A percentile compares a stretch with the other conserved stretches of the same genome.
These are phyloP conservation scores for Venusia cambrica DNA, from an alignment of 2,888 invertebrate genomes.

Conservation along the genomic window DNA sequence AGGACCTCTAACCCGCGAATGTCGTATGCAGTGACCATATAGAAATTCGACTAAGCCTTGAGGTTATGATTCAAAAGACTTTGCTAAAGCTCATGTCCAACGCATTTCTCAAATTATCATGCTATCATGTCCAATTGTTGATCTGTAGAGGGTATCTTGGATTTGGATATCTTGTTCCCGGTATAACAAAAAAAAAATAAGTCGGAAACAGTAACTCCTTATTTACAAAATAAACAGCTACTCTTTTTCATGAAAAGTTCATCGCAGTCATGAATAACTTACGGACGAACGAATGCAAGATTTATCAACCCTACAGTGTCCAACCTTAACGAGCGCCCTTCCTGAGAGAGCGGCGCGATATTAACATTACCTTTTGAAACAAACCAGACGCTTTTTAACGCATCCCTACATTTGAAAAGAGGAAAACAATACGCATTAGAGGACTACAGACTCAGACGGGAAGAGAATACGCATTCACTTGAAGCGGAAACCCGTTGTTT, in stretches of 20 bases:
- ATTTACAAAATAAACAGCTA: slow-evolving; percentile 27
- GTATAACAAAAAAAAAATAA: too few species aligned
- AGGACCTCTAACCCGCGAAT: too few species aligned
- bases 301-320: slow-evolving; percentile 43
- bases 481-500: slow-evolving; percentile 71
- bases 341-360: slow-evolving; percentile 31
- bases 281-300: slow-evolving; percentile 40
- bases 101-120: too few species aligned
- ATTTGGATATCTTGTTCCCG: too few species aligned
- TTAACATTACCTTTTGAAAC: slow-evolving; percentile 42
- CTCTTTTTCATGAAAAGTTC: slow-evolving; percentile 30
- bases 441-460: slow-evolving; percentile 36
- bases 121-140: too few species aligned
- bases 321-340: slow-evolving; percentile 42
- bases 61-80: too few species aligned
- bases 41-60: too few species aligned
- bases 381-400: slow-evolving; percentile 50
- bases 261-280: slow-evolving; percentile 39
- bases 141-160: too few species aligned
- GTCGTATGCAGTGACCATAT: too few species aligned
- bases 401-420: slow-evolving; percentile 51
- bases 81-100: too few species aligned
- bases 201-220: too few species aligned
- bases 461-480: slow-evolving; percentile 56
- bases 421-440: slow-evolving; percentile 53